phyloP scores from a whole-genome alignment of 2,888 invertebrate genomes.

The Apamea sordens region DNA sequence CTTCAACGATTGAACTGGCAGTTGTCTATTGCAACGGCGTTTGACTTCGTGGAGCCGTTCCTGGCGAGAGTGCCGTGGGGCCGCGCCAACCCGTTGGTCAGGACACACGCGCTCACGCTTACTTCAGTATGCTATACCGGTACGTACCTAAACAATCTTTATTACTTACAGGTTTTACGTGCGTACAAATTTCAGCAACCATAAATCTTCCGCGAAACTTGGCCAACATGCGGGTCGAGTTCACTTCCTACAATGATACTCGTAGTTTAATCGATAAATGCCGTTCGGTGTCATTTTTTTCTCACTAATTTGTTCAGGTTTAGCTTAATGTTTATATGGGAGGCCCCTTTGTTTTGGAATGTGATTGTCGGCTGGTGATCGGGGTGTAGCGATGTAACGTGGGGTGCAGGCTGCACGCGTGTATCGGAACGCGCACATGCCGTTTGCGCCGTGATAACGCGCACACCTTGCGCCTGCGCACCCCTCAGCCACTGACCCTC shows the following conservation, averaged over 20 bases:
- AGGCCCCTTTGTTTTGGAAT: constrained; percentile 81
- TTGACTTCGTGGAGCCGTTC: constrained; percentile 95
- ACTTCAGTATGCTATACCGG: constrained; percentile 95
- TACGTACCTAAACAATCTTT: constrained; percentile 81
- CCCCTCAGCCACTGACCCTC: constrained; percentile 85
- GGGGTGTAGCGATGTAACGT: constrained; percentile 73
- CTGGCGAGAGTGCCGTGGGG: constrained; percentile 92
- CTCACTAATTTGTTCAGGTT: constrained; percentile 71
- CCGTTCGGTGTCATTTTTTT: constrained; percentile 67
- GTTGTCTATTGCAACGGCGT: constrained; percentile 94
- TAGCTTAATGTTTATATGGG: constrained; percentile 69
- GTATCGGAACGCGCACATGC: constrained; percentile 88
- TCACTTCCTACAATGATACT: constrained; percentile 73
- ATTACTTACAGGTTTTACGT: constrained; percentile 36
- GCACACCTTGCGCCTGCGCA: constrained; percentile 87
- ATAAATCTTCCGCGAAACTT: constrained; percentile 64
- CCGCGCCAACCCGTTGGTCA: constrained; percentile 90
- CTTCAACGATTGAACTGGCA: constrained; percentile 95
- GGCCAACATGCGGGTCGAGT: constrained; percentile 79
- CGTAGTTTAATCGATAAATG: constrained; percentile 76
- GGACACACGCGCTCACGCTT: constrained; percentile 94
- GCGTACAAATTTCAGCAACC: constrained; percentile 46
- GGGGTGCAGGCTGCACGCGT: constrained; percentile 78
- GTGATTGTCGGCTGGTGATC: constrained; percentile 77
- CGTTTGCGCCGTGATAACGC: constrained; percentile 85